Base-by-base conservation (phyloP, 2,113 vertebrate species). In the Cardinalis cardinalis region DNA sequence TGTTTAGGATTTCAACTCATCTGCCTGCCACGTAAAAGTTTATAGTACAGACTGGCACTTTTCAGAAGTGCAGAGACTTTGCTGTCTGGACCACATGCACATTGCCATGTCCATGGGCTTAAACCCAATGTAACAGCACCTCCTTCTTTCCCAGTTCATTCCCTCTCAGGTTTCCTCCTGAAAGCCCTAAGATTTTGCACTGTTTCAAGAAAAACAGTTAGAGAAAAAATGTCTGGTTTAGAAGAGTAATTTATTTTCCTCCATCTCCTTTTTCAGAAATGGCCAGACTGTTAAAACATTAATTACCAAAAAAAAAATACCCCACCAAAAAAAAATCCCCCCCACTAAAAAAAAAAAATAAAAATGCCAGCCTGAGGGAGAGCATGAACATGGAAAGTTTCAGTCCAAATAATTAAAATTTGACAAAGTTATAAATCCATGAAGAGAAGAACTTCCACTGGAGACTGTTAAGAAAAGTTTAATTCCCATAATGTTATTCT, bases 401-500 rank as follows among this genome's bases (percentile, higher is more conserved):
- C 43, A 66, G 46, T 73, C 36, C n/a, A 63, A 94, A 72, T 85
- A 43, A 92, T 89, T 92, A 92, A 91, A 75, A 60, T 61, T 87
- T 85, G 82, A 94, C 82, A 85, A 89, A 92, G 75, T 38, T 65
- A 87, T 93, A 92, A 95, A 94, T 90, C 87, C 70, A 43, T 31
- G 24, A 90, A 79, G 70, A 74, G 63, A 92, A 76, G 87, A 87
- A 78, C 46, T 76, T 93, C 59, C 51, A 89, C 49, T 64, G 34
- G 77, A 84, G 77, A 87, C 32, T 21, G 16, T 87, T 90, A 94
- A 82, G 77, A 74, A 49, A 78, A 82, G 81, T 78, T 94, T 90
- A 94, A 90, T 80, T 74, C 65, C 44, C 58, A 53, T 74, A 78
- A 75, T 90, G 58, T 68, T 92, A 87, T 65, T 89, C 91, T 89